Conservation (phyloP, 2,797 vertebrate species). For the Odontamblyopus lacepedii region DNA sequence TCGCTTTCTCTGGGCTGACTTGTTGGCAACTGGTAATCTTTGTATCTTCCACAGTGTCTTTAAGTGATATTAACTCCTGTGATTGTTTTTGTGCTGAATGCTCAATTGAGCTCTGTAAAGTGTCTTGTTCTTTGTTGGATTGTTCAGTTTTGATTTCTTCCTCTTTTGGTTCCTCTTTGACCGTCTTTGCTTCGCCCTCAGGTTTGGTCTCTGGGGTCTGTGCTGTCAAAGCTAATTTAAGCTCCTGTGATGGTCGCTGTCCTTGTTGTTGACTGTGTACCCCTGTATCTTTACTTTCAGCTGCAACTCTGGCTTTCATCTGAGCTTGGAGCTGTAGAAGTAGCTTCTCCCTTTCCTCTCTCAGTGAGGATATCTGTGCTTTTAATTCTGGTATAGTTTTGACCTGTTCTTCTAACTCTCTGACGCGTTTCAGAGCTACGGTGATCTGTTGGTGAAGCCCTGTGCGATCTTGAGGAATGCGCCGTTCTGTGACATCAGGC, state of each 20-base stretch:
- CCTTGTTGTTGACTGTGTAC: conserved; percentile 30
- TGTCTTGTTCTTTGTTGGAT: conserved; percentile 52
- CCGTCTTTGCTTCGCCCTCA: conserved; percentile 32
- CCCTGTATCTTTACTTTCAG: conserved; percentile 23
- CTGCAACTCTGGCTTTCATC: conserved; percentile 42
- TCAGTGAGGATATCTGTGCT: conserved; percentile 73
- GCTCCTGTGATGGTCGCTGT: conserved; percentile 46
- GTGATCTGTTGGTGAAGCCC: conserved; percentile 80
- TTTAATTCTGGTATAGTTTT: conserved; percentile 77
- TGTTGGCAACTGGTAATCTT: conserved; percentile 34
- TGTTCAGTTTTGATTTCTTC: conserved; percentile 46
- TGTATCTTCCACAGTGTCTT: conserved; percentile 34
- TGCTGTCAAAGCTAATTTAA: conserved; percentile 48
- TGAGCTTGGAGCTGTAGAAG: conserved; percentile 71
- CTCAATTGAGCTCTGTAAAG: conserved; percentile 38
- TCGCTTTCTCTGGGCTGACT: conserved; percentile 18
- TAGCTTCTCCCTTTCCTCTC: conserved; percentile 68
- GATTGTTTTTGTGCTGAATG: conserved; percentile 43
- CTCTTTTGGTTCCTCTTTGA: conserved; percentile 29
- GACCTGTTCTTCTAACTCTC: conserved; percentile 81
- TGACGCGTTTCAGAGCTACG: conserved; percentile 72
- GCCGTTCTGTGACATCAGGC: conserved; percentile 57
- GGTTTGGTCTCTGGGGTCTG: conserved; percentile 32
- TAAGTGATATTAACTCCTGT: conserved; percentile 10
- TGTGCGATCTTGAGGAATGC: conserved; percentile 60